phyloP scores from a whole-genome alignment of 2,797 vertebrate genomes.

The Galaxias olidus region DNA sequence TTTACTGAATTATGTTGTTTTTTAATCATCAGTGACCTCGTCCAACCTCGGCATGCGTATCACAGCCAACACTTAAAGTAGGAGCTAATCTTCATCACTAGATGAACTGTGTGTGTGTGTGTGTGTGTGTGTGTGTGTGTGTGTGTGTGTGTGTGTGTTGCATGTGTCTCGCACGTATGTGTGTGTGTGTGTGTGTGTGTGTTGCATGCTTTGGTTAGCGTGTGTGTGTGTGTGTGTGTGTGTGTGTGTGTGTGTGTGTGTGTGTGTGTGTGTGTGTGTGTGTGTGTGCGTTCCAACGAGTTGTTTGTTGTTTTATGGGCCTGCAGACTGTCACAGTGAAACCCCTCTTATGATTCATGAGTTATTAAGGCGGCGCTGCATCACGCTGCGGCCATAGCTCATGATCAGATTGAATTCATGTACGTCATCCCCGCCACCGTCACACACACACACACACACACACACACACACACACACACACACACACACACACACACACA shows the following conservation, averaged over 20 bases:
- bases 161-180: neutral
- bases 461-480: conserved; percentile 16
- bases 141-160: neutral
- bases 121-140: neutral
- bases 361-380: conserved; percentile 65
- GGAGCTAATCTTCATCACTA: neutral
- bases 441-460: conserved; percentile 38
- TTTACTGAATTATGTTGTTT: neutral
- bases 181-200: conserved; percentile 5
- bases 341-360: conserved; percentile 63
- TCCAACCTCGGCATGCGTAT: neutral
- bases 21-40: conserved; percentile 1
- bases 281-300: neutral
- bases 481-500: conserved; percentile 8
- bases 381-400: conserved; percentile 62
- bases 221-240: conserved; percentile 5
- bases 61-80: conserved; percentile 5
- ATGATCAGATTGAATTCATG: conserved; percentile 69
- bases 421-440: conserved; percentile 44
- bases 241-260: conserved; percentile 12
- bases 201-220: neutral
- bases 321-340: conserved; percentile 56
- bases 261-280: neutral
- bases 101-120: neutral
- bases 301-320: conserved; percentile 49